Evolutionary conservation across 2,888 invertebrate genomes (phyloP).

Genomic region (Protonemura montana): DNA sequence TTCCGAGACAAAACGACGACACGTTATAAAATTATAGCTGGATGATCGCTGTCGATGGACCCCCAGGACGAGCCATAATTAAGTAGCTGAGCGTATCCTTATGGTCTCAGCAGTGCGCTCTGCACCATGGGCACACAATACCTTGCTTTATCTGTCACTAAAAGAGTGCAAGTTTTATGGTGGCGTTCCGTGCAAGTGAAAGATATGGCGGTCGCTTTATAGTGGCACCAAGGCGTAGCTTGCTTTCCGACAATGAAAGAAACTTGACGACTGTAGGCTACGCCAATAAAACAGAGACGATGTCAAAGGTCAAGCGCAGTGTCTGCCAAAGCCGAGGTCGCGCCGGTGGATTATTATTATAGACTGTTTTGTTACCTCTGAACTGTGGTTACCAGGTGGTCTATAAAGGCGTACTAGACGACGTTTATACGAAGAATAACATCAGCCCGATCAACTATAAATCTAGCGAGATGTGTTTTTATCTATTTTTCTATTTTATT

Average conservation of each 20-base stretch:
- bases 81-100: background rate
- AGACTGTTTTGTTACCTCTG: background rate
- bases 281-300: background rate
- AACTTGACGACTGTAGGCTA: constrained; percentile 1
- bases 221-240: background rate
- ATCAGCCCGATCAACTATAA: background rate
- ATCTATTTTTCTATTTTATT: background rate
- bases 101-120: background rate
- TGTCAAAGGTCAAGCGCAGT: background rate
- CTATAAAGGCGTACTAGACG: background rate
- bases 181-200: background rate
- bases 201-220: background rate
- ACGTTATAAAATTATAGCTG: background rate
- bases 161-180: background rate
- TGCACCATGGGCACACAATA: background rate
- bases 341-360: background rate
- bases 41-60: background rate
- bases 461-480: background rate
- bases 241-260: background rate
- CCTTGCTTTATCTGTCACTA: background rate
- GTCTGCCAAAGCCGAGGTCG: background rate
- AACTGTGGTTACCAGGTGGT: background rate
- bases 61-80: background rate
- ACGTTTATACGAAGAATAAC: background rate
- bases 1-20: background rate